Conservation (phyloP, 1,140 invertebrate genomes). For the Onthophagus taurus region DNA sequence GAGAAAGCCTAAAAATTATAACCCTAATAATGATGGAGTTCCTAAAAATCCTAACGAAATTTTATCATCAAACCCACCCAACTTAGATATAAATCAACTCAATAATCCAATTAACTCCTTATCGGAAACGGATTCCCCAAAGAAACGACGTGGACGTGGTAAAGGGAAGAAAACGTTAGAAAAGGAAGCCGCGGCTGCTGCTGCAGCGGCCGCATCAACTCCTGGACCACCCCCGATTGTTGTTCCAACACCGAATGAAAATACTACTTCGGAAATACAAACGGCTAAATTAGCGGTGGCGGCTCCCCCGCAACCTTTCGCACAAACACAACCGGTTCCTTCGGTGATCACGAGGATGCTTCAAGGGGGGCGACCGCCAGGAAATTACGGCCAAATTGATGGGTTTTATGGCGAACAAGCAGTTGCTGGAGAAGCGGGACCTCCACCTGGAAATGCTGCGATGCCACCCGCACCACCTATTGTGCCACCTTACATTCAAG, state of each 20-base stretch:
- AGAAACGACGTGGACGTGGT: conserved; percentile 44
- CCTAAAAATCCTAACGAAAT: conserved; percentile 11
- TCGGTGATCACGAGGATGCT: conserved; percentile 56
- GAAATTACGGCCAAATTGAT: conserved; percentile 13
- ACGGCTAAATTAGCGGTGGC: conserved; percentile 33
- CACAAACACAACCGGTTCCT: conserved; percentile 36
- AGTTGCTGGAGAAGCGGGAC: background rate
- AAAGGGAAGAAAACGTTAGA: conserved; percentile 49
- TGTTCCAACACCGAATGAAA: background rate
- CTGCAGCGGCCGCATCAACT: conserved; percentile 30
- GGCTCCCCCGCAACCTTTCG: conserved; percentile 39
- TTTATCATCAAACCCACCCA: conserved; percentile 30
- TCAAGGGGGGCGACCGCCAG: conserved; percentile 41
- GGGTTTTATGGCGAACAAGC: conserved; percentile 1
- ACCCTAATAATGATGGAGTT: background rate
- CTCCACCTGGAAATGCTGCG: conserved; percentile 12
- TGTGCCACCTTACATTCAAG: too few relatives aligned
- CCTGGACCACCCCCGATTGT: background rate
- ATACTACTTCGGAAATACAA: background rate
- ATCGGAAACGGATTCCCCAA: conserved; percentile 25
- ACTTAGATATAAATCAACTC: conserved; percentile 25
- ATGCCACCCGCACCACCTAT: conserved; percentile 11
- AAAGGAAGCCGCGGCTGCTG: conserved; percentile 40
- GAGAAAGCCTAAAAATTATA: conserved; percentile 23
- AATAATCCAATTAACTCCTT: conserved; percentile 20